Evolutionary conservation across 2,888 invertebrate species (phyloP), one percentile per base, ranked within the genome.

Genomic region (Leptinotarsa tumamoca): DNA sequence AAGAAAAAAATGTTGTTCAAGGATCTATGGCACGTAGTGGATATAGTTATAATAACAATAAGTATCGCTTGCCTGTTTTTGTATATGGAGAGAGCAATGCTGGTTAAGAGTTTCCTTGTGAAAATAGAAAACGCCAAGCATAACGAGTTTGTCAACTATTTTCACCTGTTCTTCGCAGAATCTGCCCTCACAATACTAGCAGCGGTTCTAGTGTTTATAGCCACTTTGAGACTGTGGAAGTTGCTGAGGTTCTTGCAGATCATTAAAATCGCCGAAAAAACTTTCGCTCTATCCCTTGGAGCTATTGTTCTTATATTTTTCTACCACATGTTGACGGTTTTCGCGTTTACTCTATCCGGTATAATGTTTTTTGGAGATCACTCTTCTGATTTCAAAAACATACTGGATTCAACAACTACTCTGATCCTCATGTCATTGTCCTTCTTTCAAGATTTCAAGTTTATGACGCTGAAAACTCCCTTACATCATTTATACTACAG

Each of bases 201-300:
- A 1, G 83, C 84, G 10, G 14, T 80, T 49, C 75, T 86, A 63
- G 81, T 86, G 14, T 82, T 84, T 71, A 70, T 86, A 15, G 83
- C 85, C 2, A 86, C 85, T 7, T 72, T 86, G 7, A 82, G 86
- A 17, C 71, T 86, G 0, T 86, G 86, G 86, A 85, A 83, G 67
- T 73, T 86, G 61, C 75, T 86, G 18, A 78, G 85, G 76, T 85
- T 84, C 73, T 76, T 84, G 67, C 17, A 79, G 4, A 83, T 85
- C 52, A 84, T 86, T 70, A 79, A 80, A 73, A 74, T 85, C 18
- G 81, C 82, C 4, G 86, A 86, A 73, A 81, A 81, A 74, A 86
- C 86, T 33, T 75, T 86, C 14, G 13, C 70, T 10, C 71, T 82
- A 5, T 78, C 84, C 2, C 68, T 78, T 1, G 54, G 68, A 17